phyloP scores from a whole-genome alignment of 2,797 vertebrate species.

The Oreochromis grahami region DNA sequence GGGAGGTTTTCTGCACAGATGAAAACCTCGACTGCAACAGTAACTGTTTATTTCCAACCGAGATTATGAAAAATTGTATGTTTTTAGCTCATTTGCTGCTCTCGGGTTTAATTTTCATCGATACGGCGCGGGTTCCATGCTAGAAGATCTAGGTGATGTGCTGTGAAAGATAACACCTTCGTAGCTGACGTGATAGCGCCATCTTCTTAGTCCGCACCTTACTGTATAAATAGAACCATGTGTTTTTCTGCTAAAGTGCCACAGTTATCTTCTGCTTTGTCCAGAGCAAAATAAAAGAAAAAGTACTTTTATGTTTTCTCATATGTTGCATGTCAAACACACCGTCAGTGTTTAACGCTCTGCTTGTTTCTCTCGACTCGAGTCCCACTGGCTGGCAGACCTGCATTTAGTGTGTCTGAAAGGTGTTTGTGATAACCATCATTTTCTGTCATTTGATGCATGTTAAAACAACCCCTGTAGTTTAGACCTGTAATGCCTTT shows the following conservation, averaged over 20 bases:
- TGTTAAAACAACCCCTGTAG: constrained; percentile 50
- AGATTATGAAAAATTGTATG: background rate
- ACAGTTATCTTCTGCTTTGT: background rate
- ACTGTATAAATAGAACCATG: constrained; percentile 15
- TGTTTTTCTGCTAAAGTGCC: background rate
- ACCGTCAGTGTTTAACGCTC: background rate
- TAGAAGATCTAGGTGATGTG: background rate
- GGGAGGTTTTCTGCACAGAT: background rate
- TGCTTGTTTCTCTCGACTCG: constrained; percentile 8
- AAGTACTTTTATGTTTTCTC: background rate
- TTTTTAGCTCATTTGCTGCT: background rate
- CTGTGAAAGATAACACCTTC: constrained; percentile 28
- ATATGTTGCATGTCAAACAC: background rate
- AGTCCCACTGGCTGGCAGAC: constrained; percentile 21
- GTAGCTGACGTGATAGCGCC: background rate
- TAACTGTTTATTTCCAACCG: background rate
- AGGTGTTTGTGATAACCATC: constrained; percentile 63
- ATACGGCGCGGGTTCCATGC: background rate
- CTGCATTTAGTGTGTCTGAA: constrained; percentile 54
- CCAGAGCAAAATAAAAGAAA: background rate
- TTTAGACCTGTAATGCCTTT: constrained; percentile 57
- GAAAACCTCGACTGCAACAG: background rate
- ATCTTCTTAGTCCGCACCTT: background rate
- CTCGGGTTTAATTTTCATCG: background rate
- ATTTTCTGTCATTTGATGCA: constrained; percentile 61